Base-by-base conservation (phyloP, 2,113 vertebrate genomes). In the Hydropotes inermis region DNA sequence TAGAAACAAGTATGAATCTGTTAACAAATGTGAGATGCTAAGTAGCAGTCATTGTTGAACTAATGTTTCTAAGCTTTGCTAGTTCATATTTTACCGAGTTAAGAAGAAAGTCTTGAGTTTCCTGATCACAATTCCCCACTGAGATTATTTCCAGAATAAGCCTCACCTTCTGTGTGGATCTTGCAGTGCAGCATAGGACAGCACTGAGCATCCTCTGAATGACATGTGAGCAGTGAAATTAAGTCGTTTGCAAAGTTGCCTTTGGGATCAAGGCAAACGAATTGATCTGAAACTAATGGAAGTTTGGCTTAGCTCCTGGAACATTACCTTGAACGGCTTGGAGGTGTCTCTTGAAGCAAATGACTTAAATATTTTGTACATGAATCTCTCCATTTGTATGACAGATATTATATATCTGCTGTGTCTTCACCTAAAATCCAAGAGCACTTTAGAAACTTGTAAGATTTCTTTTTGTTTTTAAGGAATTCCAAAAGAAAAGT, bases 281-380 rank as follows among this genome's bases (percentile, higher is more conserved):
- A 85, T 55, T 96, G 96, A 97, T 95, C 87, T 96, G 55, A 90
- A 97, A 96, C 84, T 90, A 98, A 95, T 97, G 94, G 87, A 70
- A 74, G 39, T 25, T 86, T 92, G 88, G 45, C 52, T 54, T 50
- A 45, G 3, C 88, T 60, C 81, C 64, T 91, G 50, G 76, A 61
- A 94, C 92, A 95, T 97, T 96, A 92, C 5, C 5, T 92, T 83
- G 54, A 96, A 89, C 91, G 64, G 43, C 74, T 94, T 79, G 27
- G 39, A 95, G 84, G 57, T 95, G 19, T 91, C 82, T 92, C 52
- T 61, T 96, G 87, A 91, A 95, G 67, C 33, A 95, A 95, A 97
- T 91, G 92, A 64, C 16, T 92, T 78, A 93, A 76, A 90, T 93
- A 79, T 96, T 96, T 57, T 83, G 11, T 39, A 28, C 30, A 90